Evolutionary conservation across 2,888 invertebrate species (phyloP).

Genomic region (Chrysodeixis includens): DNA sequence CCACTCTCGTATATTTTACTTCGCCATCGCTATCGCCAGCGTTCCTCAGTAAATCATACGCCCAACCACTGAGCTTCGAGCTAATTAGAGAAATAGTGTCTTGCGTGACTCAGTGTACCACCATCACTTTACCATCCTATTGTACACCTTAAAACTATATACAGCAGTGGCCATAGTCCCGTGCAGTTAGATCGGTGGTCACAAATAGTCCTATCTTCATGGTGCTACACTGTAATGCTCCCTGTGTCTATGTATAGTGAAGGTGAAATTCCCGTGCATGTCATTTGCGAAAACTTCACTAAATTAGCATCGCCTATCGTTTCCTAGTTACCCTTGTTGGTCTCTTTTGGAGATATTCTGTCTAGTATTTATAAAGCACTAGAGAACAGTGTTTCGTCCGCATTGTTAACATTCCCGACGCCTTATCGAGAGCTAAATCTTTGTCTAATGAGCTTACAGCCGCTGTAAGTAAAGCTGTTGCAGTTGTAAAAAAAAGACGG

Average conservation of each 20-base stretch:
- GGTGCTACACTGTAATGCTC: too few relatives aligned
- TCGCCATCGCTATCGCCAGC: too few relatives aligned
- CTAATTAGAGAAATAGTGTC: slow-evolving; percentile 4
- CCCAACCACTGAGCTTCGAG: neutral
- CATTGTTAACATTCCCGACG: neutral
- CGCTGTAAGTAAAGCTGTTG: too few relatives aligned
- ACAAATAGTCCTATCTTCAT: too few relatives aligned
- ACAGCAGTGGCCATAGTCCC: neutral
- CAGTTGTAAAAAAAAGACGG: too few relatives aligned
- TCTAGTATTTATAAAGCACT: neutral
- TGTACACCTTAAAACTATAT: neutral
- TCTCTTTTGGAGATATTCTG: neutral
- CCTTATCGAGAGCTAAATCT: neutral
- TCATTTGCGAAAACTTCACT: neutral
- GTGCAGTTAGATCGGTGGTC: neutral
- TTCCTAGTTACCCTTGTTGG: neutral
- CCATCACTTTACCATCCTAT: neutral
- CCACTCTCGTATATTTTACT: too few relatives aligned
- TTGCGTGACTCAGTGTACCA: neutral
- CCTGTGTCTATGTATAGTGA: too few relatives aligned
- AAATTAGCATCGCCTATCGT: neutral
- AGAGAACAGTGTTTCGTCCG: neutral
- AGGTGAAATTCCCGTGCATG: too few relatives aligned
- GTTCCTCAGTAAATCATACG: neutral
- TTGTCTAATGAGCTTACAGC: too few relatives aligned